Evolutionary conservation across 2,888 invertebrate species (phyloP).

Genomic region (Andrena minutula): DNA sequence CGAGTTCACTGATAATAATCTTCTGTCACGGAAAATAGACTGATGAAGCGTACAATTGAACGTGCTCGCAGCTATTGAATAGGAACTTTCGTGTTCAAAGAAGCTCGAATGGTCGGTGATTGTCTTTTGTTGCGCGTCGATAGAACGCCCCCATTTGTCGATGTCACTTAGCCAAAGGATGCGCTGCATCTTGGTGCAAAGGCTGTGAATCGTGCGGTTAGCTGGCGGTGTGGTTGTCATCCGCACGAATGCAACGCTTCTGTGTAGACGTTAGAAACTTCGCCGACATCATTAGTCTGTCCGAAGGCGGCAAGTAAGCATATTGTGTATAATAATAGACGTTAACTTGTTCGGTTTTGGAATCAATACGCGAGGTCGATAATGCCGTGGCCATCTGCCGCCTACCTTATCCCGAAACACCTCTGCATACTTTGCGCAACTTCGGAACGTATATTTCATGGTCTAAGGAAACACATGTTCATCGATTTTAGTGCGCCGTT

Average conservation of each 20-base stretch:
- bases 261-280: constrained; percentile 73
- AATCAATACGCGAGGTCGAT: constrained; percentile 79
- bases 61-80: background rate
- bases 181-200: constrained; percentile 10
- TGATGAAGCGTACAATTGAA: background rate
- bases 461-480: constrained; percentile 25
- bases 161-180: constrained; percentile 19
- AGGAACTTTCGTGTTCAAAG: background rate
- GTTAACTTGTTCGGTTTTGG: constrained; percentile 81
- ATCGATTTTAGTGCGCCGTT: background rate
- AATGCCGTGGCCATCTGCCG: constrained; percentile 80
- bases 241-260: constrained; percentile 64
- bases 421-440: constrained; percentile 56
- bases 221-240: constrained; percentile 64
- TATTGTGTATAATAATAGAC: constrained; percentile 78
- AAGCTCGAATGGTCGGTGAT: background rate
- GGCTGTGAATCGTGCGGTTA: constrained; percentile 33
- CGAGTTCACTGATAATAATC: too few relatives aligned
- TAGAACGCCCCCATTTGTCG: constrained; percentile 23
- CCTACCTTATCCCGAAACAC: constrained; percentile 65
- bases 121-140: background rate
- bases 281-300: constrained; percentile 75
- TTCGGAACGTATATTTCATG: constrained; percentile 41
- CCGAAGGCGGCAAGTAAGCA: constrained; percentile 58
- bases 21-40: background rate